phyloP scores from a whole-genome alignment of 2,113 vertebrate species.

The Girardinichthys multiradiatus region DNA sequence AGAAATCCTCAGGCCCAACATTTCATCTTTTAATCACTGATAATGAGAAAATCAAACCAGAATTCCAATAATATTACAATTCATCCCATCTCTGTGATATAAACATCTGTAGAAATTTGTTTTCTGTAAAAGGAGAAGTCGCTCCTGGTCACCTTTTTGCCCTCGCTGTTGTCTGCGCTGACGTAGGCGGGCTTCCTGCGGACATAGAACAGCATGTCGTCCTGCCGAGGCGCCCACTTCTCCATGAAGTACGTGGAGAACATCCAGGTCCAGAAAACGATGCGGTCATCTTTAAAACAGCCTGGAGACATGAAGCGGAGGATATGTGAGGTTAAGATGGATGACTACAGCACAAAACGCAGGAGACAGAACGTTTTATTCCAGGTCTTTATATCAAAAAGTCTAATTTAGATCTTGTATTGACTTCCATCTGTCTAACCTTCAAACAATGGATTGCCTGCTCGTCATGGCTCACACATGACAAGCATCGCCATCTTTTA shows the following conservation, averaged over 20 bases:
- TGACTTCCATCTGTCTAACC: background rate
- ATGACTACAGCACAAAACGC: background rate
- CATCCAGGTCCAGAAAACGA: conserved; percentile 99
- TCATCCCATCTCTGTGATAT: too few species aligned
- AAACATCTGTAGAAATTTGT: background rate
- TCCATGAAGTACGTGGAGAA: conserved; percentile 99
- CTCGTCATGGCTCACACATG: too few species aligned
- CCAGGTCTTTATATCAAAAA: background rate
- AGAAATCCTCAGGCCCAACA: too few species aligned
- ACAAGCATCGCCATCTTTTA: too few species aligned
- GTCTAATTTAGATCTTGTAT: background rate
- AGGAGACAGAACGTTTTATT: background rate
- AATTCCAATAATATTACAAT: too few species aligned
- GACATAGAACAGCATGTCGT: conserved; percentile 98
- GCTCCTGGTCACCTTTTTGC: conserved; percentile 75
- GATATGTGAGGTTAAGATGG: background rate
- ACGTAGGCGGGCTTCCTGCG: conserved; percentile 86
- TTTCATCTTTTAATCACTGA: too few species aligned
- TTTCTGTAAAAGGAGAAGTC: background rate
- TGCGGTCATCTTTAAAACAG: conserved; percentile 96
- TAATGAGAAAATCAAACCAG: too few species aligned
- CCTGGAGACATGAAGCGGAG: conserved; percentile 72
- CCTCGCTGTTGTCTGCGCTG: conserved; percentile 77
- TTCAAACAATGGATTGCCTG: too few species aligned
- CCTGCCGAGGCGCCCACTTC: conserved; percentile 90